A percentile compares a stretch with the other conserved stretches of the same genome.
phyloP scores from a whole-genome alignment of 1,140 invertebrate species.

The Apis cerana region DNA sequence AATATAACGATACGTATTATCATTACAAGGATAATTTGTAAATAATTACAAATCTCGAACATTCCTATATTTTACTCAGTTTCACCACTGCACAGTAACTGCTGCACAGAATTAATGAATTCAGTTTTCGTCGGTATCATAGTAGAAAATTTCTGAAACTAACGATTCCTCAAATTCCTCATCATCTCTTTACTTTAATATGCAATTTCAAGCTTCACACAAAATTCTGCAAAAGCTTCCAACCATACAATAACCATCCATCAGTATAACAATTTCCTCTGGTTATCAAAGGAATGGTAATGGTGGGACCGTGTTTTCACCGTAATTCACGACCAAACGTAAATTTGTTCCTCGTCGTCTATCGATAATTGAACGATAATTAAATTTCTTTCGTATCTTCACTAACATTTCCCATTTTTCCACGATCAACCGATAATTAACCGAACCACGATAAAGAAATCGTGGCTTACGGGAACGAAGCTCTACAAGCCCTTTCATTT shows the following conservation, averaged over 20 bases:
- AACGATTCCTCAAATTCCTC: no score
- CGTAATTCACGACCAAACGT: neutral
- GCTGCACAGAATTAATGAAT: no score
- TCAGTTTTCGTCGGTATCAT: no score
- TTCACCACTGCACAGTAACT: no score
- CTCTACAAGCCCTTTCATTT: neutral
- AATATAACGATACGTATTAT: no score
- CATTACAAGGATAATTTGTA: no score
- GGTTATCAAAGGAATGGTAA: constrained; percentile 9
- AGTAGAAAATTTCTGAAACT: no score
- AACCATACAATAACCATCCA: no score
- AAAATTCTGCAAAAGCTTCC: neutral
- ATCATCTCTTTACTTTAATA: no score
- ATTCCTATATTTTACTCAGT: no score
- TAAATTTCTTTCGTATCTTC: neutral
- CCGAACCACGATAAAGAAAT: neutral
- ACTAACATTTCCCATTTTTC: neutral
- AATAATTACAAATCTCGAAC: no score
- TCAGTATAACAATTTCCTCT: neutral
- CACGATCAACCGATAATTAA: constrained; percentile 4
- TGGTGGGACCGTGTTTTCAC: neutral
- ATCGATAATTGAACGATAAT: neutral
- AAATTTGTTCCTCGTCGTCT: neutral
- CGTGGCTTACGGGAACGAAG: neutral
- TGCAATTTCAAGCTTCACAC: no score